Evolutionary conservation across 2,113 vertebrate genomes (phyloP).

Genomic region (Notiomystis cincta): DNA sequence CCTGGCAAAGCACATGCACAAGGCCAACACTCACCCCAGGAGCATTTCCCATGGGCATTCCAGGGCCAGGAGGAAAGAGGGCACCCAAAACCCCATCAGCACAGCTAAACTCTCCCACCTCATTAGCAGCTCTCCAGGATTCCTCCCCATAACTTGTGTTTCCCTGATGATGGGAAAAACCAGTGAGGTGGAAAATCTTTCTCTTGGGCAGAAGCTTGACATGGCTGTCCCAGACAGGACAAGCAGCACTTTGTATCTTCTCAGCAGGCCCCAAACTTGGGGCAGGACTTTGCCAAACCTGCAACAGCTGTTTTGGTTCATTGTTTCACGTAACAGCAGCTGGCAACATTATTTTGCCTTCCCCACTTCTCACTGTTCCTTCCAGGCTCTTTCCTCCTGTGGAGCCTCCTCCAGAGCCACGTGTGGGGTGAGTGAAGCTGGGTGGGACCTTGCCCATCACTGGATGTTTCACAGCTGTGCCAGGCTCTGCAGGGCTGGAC

Average conservation of each 20-base stretch:
- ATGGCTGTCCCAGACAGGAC: not conserved
- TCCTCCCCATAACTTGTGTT: accelerated
- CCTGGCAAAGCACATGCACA: accelerated
- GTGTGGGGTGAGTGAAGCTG: not conserved
- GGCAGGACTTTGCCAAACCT: not conserved
- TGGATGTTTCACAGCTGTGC: not conserved
- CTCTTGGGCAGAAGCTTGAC: not conserved
- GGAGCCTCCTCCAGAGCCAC: not conserved
- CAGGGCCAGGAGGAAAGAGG: not conserved
- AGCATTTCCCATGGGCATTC: not conserved
- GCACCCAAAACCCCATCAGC: not conserved
- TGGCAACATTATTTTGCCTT: not conserved
- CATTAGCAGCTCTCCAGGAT: not conserved
- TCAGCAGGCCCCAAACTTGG: not conserved
- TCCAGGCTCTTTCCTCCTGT: not conserved
- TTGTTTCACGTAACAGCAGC: not conserved
- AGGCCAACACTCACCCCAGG: not conserved
- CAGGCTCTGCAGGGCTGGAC: not conserved
- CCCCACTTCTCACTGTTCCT: not conserved
- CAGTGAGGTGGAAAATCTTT: not conserved
- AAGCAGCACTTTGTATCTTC: not conserved
- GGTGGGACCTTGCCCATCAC: not conserved
- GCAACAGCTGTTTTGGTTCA: not conserved
- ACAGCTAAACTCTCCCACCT: not conserved
- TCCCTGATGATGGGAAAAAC: not conserved